Evolutionary conservation across 2,888 invertebrate species (phyloP), one percentile per base, ranked within the genome.

Genomic region (Erannis defoliaria): DNA sequence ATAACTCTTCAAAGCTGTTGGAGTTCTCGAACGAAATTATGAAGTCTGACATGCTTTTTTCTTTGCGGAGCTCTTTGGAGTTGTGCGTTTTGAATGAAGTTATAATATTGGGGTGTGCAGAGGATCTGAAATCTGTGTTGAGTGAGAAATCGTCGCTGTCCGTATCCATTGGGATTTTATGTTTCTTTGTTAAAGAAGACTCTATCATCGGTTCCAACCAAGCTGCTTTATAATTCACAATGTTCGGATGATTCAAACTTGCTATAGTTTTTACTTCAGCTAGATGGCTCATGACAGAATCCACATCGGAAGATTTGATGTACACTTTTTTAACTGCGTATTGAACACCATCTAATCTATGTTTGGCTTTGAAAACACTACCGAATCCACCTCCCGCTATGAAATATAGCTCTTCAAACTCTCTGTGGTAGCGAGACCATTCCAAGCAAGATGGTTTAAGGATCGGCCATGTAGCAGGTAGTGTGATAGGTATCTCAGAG

Each of bases 191-290:
- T 1, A 87, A 73, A 16, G 81, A 89, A 0, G 90, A 90, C 66
- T 94, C 93, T 65, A 95, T 90, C 85, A 94, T 89, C 0, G 95
- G 94, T 83, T 97, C 97, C 29, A 97, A 85, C 97, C 97, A 97
- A 0, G 97, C 97, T 0, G 96, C 96, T 89, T 97, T 97, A 76
- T 97, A 97, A 19, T 96, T 95, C 5, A 97, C 96, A 66, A 97
- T 96, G 80, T 97, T 97, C 0, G 95, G 94, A 87, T 97, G 97
- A 77, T 96, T 96, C 23, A 97, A 87, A 75, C 95, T 95, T 0
- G 97, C 97, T 69, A 97, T 94, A 1, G 96, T 96, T 86, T 96
- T 96, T 0, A 97, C 97, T 93, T 97, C 97, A 2, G 95, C 92
- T 40, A 97, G 87, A 86, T 96, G 95, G 43, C 92, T 93, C 84